Conservation (phyloP, 2,888 invertebrate genomes). For the Drosophila differens region DNA sequence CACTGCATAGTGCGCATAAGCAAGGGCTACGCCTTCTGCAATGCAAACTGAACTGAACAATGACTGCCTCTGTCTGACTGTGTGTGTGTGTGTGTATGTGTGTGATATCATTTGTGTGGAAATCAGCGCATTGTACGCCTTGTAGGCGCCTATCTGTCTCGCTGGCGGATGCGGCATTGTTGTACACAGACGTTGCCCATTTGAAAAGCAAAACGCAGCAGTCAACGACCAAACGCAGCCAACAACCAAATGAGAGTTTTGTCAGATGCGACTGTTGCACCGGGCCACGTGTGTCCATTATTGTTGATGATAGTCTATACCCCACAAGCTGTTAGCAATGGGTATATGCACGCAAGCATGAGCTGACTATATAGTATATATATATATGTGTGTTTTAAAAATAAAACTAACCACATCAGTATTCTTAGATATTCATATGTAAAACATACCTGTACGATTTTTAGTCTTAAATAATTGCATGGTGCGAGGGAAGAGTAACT, state of each 20-base stretch:
- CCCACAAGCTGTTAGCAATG: too few relatives aligned
- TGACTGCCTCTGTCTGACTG: neutral
- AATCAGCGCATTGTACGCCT: constrained; percentile 54
- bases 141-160: constrained; percentile 32
- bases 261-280: constrained; percentile 50
- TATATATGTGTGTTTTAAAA: neutral
- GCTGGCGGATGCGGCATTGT: constrained; percentile 63
- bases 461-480: neutral
- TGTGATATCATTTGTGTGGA: constrained; percentile 3
- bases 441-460: neutral
- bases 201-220: constrained; percentile 29
- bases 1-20: constrained; percentile 33
- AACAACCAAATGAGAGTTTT: constrained; percentile 36
- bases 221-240: constrained; percentile 36
- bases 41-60: constrained; percentile 17
- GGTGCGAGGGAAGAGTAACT: neutral
- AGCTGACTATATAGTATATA: neutral
- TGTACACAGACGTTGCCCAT: constrained; percentile 30
- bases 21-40: constrained; percentile 35
- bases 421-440: neutral
- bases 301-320: constrained; percentile 18
- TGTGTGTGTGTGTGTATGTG: neutral
- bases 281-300: constrained; percentile 29
- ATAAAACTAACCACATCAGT: neutral
- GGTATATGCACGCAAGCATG: neutral